phyloP scores from a whole-genome alignment of 2,113 vertebrate genomes.

The Dermatemys mawii region DNA sequence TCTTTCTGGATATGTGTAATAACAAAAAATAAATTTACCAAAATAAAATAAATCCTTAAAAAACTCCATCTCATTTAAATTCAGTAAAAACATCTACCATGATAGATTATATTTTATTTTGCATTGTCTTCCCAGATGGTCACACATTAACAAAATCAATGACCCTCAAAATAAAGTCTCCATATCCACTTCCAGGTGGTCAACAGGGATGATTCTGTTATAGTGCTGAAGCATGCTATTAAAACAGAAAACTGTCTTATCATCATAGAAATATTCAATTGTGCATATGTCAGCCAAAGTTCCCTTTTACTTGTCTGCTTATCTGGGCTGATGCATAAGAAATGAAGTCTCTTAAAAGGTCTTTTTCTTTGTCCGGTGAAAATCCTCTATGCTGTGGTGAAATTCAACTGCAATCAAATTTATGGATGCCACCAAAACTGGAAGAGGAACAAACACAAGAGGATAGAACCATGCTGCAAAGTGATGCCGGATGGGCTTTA shows the following conservation, averaged over 20 bases:
- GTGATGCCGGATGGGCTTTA: background rate
- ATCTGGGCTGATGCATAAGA: constrained; percentile 4
- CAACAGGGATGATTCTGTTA: background rate
- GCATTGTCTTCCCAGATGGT: constrained; percentile 7
- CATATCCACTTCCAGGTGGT: constrained; percentile 29
- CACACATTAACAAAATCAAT: constrained; percentile 35
- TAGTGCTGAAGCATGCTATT: background rate
- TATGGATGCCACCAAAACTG: background rate
- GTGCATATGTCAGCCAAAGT: background rate
- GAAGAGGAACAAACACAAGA: constrained; percentile 32
- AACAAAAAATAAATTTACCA: background rate
- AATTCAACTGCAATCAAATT: constrained; percentile 55
- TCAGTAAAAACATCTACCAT: background rate
- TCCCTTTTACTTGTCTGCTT: background rate
- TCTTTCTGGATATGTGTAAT: background rate
- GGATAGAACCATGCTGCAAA: constrained; percentile 23
- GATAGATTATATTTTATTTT: constrained; percentile 43
- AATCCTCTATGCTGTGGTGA: constrained; percentile 37
- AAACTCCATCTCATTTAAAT: background rate
- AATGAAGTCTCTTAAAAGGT: constrained; percentile 11
- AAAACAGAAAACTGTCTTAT: background rate
- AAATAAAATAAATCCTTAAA: background rate
- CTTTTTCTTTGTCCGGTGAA: constrained; percentile 28
- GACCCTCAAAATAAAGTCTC: constrained; percentile 36
- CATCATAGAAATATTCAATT: background rate